A percentile compares a stretch with the other conserved stretches of the same genome.
Evolutionary conservation across 1,140 invertebrate species (phyloP).

Genomic region (Leptinotarsa lineolata): DNA sequence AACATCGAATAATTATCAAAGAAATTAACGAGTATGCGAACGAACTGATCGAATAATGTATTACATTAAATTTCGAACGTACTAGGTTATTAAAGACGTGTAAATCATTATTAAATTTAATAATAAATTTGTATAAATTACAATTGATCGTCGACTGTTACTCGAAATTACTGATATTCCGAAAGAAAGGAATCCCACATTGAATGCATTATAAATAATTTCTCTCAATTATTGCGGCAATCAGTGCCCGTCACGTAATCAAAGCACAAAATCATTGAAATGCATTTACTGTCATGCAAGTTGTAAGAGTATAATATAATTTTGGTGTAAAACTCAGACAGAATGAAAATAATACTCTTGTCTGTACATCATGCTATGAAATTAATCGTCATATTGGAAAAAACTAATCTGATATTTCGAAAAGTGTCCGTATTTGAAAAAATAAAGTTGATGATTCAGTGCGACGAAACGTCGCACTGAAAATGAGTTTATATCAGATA

Average conservation of each 20-base stretch:
- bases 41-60: slow-evolving; percentile 15
- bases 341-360: no score
- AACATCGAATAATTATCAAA: slow-evolving; percentile 19
- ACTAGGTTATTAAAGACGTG: slow-evolving; percentile 2
- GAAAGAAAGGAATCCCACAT: background rate
- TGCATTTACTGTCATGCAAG: background rate
- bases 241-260: background rate
- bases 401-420: background rate
- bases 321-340: background rate
- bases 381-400: background rate
- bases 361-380: background rate
- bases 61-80: background rate
- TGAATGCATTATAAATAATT: slow-evolving; percentile 11
- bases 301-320: background rate
- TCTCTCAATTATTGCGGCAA: slow-evolving; percentile 7
- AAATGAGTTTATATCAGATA: no score
- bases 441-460: no score
- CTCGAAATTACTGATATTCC: slow-evolving; percentile 17
- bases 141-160: slow-evolving; percentile 15
- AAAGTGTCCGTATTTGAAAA: no score
- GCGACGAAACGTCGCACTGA: no score
- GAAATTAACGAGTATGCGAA: slow-evolving; percentile 11
- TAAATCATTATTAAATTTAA: slow-evolving; percentile 26
- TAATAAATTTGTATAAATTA: slow-evolving; percentile 28
- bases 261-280: background rate